Evolutionary conservation across 2,888 invertebrate species (phyloP), one percentile per base, ranked within the genome.

Genomic region (Fragum whitleyi): DNA sequence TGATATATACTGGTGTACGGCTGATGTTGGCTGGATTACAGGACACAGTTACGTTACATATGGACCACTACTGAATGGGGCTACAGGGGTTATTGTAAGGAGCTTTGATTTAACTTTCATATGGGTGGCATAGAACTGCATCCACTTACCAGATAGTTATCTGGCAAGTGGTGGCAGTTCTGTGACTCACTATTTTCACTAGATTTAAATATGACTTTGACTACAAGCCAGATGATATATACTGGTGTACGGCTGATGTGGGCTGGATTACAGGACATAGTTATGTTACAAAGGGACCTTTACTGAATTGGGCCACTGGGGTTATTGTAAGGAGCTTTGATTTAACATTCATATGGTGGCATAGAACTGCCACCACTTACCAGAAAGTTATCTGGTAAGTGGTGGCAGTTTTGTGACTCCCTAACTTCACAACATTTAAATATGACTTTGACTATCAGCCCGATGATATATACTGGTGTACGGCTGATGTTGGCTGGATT

Each of bases 171-270:
- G n/a, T n/a, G n/a, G n/a, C n/a, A n/a, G n/a, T n/a, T n/a, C n/a
- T n/a, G n/a, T n/a, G n/a, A n/a, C n/a, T n/a, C n/a, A n/a, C n/a
- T n/a, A n/a, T n/a, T n/a, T n/a, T n/a, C n/a, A 98, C 98, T 0
- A 95, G 95, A 0, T 98, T 98, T 94, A 98, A 98, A 94, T 98
- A 98, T 94, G 97, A 97, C 23, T 99, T 99, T 93, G 98, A 99
- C 89, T 94, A 94, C 80, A 94, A 95, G 19, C 91, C 93, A 0
- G 91, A 91, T 21, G 94, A 94, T 74, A 86, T 94, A 0, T 94
- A 92, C 90, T 94, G 94, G 93, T 94, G 94, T 82, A 94, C 94
- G 6, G 94, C 94, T 6, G 94, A 94, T 86, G 91, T 94, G 5
- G 94, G 98, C 81, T 98, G 98, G 98, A 94, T 94, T 76, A 94